Conservation (phyloP, 2,888 invertebrate genomes). For the Electrophaes corylata region DNA sequence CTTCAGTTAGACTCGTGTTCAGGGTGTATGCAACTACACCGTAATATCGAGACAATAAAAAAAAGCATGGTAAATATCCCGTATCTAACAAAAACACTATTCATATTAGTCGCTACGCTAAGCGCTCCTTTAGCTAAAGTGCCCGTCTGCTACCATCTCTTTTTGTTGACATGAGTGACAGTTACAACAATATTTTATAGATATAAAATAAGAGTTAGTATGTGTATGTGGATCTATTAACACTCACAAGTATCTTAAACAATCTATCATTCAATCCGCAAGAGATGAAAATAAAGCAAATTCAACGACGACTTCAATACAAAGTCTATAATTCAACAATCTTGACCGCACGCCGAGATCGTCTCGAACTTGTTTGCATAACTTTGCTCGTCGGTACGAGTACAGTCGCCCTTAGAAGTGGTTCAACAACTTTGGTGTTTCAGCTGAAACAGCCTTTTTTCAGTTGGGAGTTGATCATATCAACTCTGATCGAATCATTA, state of each 20-base stretch:
- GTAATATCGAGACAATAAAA: too few species aligned
- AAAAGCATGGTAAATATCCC: too few species aligned
- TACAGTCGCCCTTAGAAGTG: constrained; percentile 18
- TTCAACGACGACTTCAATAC: constrained; percentile 27
- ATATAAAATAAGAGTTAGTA: too few species aligned
- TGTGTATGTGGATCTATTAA: too few species aligned
- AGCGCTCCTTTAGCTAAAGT: too few species aligned
- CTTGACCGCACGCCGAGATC: constrained; percentile 38
- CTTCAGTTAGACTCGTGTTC: too few species aligned
- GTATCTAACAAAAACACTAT: too few species aligned
- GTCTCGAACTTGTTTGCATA: constrained; percentile 42
- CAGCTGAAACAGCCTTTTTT: background rate
- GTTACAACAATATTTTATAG: too few species aligned
- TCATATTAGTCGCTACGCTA: too few species aligned
- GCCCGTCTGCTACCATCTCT: too few species aligned
- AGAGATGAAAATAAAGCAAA: constrained; percentile 35
- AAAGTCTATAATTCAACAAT: constrained; percentile 38
- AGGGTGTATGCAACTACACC: too few species aligned
- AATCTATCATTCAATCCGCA: constrained; percentile 31
- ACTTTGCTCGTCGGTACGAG: constrained; percentile 36
- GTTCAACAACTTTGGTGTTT: background rate
- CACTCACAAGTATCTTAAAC: constrained; percentile 1
- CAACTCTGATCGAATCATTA: background rate
- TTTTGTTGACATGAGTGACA: too few species aligned
- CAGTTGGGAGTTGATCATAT: background rate